Conservation (phyloP, 2,797 vertebrate species). For the Centropyge bicolor region DNA sequence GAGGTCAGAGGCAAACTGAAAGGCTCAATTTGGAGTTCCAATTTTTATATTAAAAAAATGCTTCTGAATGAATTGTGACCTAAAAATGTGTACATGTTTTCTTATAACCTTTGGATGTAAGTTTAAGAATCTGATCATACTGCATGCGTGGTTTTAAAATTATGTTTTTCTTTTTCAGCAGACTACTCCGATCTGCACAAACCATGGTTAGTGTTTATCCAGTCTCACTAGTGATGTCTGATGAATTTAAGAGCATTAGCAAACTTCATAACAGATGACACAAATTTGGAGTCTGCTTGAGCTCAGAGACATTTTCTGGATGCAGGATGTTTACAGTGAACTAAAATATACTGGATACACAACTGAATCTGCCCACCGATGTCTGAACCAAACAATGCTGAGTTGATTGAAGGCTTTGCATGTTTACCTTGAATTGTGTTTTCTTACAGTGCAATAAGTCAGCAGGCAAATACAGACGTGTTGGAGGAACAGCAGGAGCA, state of each 20-base stretch:
- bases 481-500: constrained; percentile 19
- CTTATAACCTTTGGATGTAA: background rate
- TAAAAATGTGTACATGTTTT: background rate
- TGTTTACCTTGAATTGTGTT: background rate
- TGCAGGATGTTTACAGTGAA: background rate
- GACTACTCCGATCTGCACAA: background rate
- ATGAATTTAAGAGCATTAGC: background rate
- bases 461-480: background rate
- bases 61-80: background rate
- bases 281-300: background rate
- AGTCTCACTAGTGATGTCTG: background rate
- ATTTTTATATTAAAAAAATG: background rate
- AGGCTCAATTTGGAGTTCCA: background rate
- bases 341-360: background rate
- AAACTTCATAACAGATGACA: background rate
- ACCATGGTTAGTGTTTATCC: constrained; percentile 31
- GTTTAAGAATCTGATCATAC: background rate
- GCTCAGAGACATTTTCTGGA: background rate
- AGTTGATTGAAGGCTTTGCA: background rate
- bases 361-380: background rate
- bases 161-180: background rate
- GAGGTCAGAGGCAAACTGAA: constrained; percentile 16
- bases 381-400: background rate
- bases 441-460: background rate
- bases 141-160: background rate